Base-by-base conservation (phyloP, 2,888 invertebrate genomes). In the Drosophila basisetae region DNA sequence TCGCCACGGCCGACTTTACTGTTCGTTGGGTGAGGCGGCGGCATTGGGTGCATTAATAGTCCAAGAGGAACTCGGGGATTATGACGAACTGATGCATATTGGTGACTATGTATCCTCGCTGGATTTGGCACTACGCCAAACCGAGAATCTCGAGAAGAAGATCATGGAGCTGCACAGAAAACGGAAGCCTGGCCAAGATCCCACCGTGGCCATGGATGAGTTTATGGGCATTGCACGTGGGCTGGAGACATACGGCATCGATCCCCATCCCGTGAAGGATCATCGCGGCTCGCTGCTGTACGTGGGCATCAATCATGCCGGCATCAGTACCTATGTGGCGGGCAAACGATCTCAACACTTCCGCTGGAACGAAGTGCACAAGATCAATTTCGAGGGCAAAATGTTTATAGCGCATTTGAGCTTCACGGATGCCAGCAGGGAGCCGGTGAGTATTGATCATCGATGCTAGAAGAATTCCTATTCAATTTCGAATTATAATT, bases 261-360 rank as follows among this genome's bases (percentile, higher is more conserved):
- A 99, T 94, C 99, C 99, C 13, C 98, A 99, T 94, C 97, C 98
- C 71, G 99, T 99, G 37, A 99, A 99, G 95, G 99, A 99, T 93
- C 97, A 98, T 93, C 96, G 97, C 13, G 97, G 98, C 50, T 97
- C 96, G 84, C 97, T 98, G 92, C 94, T 99, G 68, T 99, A 98
- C 93, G 94, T 99, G 81, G 99, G 99, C 63, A 97, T 99, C 87
- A 99, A 99, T 94, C 97, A 98, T 94, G 96, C 96, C 88, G 99
- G 99, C 47, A 98, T 99, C 83, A 95, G 98, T 83, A 98, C 98
- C 60, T 99, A 98, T 94, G 98, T 98, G 94, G 98, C 98, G 54
- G 97, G 97, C 87, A 95, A 97, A 87, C 97, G 98, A 93, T 97
- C 97, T 5, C 97, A 99, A 92, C 98, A 98, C 93, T 99, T 99